Evolutionary conservation across 2,113 vertebrate species (phyloP).

Genomic region (Onychostoma macrolepis): DNA sequence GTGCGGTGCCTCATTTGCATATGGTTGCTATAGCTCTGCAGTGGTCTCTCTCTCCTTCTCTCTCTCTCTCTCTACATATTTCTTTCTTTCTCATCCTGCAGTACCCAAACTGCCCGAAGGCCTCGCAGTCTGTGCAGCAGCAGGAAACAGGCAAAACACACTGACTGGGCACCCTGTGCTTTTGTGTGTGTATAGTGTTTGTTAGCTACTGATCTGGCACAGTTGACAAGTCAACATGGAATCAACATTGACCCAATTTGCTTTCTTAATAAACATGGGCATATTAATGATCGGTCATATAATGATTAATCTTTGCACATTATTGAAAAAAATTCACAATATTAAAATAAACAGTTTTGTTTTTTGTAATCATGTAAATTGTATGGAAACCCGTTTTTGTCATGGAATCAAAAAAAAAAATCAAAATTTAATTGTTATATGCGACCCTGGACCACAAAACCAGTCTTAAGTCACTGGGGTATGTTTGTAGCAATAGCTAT

Average conservation of each 20-base stretch:
- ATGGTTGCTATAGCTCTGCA: slow-evolving; percentile 59
- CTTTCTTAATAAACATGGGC: background rate
- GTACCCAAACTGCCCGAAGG: slow-evolving; percentile 41
- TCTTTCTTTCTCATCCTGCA: slow-evolving; percentile 34
- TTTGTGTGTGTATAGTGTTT: background rate
- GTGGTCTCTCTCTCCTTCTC: slow-evolving; percentile 22
- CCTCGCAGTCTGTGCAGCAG: slow-evolving; percentile 27
- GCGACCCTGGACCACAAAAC: too few relatives aligned
- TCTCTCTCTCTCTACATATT: slow-evolving; percentile 13
- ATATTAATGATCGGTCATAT: background rate
- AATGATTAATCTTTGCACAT: background rate
- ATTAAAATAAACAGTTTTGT: background rate
- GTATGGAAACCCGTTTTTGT: background rate
- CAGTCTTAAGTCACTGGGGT: too few relatives aligned
- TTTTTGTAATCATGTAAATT: background rate
- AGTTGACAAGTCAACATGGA: background rate
- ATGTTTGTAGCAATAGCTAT: too few relatives aligned
- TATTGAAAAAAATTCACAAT: background rate
- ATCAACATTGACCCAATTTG: background rate
- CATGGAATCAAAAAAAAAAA: background rate
- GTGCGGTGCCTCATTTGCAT: slow-evolving; percentile 59
- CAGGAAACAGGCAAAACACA: slow-evolving; percentile 46
- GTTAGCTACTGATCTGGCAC: slow-evolving; percentile 6
- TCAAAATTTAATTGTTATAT: too few relatives aligned
- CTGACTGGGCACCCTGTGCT: background rate